phyloP scores from a whole-genome alignment of 2,797 vertebrate species.

The Halcyon badia region DNA sequence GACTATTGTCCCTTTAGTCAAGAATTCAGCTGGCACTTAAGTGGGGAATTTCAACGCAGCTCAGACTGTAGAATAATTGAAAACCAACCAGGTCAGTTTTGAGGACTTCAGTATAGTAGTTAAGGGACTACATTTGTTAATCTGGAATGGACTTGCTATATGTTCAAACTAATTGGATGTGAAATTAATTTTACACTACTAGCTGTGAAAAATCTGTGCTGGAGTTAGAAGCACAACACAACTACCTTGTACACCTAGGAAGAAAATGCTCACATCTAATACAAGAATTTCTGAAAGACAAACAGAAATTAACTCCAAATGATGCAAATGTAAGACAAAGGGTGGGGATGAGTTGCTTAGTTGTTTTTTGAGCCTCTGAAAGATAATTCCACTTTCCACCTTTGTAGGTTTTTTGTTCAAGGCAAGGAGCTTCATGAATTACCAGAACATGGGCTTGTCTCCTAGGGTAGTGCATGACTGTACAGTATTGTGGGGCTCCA shows the following conservation, averaged over 20 bases:
- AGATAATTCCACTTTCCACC: neutral
- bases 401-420: neutral
- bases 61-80: slow-evolving; percentile 92
- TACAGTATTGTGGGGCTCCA: neutral
- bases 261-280: neutral
- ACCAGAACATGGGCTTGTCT: neutral
- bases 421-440: neutral
- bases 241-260: neutral
- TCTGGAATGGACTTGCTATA: neutral
- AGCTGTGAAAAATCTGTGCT: neutral
- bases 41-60: slow-evolving; percentile 94
- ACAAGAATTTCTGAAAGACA: neutral
- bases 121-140: neutral
- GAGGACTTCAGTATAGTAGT: neutral
- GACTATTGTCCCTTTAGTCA: slow-evolving; percentile 98
- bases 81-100: slow-evolving; percentile 93
- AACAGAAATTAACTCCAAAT: neutral
- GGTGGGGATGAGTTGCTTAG: rapidly evolving
- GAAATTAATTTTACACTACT: neutral
- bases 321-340: neutral
- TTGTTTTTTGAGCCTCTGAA: neutral
- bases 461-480: neutral
- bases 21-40: slow-evolving; percentile 97
- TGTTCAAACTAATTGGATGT: neutral
- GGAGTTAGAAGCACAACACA: neutral